Base-by-base conservation (phyloP, 2,797 vertebrate species). In the Poeciliopsis paucimaculata region DNA sequence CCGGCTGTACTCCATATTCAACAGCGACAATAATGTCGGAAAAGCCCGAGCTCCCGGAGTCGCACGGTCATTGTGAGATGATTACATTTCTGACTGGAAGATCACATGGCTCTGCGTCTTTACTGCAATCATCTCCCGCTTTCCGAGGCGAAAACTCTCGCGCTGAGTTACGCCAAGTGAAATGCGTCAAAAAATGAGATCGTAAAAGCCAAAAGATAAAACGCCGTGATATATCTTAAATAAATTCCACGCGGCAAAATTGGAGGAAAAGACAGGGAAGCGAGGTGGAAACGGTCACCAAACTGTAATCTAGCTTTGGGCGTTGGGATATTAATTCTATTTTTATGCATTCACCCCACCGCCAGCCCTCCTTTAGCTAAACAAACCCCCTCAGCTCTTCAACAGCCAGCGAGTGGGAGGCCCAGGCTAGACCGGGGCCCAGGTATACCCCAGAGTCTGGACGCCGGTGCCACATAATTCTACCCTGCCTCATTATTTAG, bases 401-500 rank as follows among this genome's bases (percentile, higher is more conserved):
- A 82, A 82, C 79, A 81, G 88, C 83, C 88, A 66, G 72, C 2
- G 77, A 90, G 90, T 79, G 88, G 91, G 82, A 90, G 92, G 92
- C 90, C 92, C 70, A 41, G 88, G 87, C 92, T 73, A 87, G 88
- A 82, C 78, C 36, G 66, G 91, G 93, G 90, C 92, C 91, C 76
- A 88, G 91, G 90, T 94, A 96, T 95, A 94, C 95, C 95, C 95
- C 91, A 93, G 95, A 95, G 95, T 87, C 93, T 64, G 75, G 77
- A 79, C 82, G 81, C 90, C 87, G 78, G 87, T 81, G 55, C 93
- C 82, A 92, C 89, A 92, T 95, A 95, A 96, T 95, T 96, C 94
- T 86, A 90, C 89, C 91, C 94, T 68, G 93, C 95, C 96, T 96
- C 95, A 96, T 96, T 96, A 96, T 96, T 96, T 96, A 96, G 95